Evolutionary conservation across 2,113 vertebrate species (phyloP).

Genomic region (Machaerirhynchus nigripectus): DNA sequence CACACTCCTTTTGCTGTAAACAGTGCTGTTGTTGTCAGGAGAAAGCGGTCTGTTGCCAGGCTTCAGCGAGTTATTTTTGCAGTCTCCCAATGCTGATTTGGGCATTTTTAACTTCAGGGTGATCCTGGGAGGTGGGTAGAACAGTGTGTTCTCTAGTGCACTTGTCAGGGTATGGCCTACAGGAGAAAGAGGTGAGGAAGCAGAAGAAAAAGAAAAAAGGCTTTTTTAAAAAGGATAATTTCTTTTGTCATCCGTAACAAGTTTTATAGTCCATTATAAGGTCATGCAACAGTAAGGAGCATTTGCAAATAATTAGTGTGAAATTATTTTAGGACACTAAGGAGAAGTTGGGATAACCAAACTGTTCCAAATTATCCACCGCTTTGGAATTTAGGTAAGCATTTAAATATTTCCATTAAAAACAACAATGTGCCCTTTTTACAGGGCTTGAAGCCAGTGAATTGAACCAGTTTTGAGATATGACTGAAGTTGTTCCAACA

Average conservation of each 20-base stretch:
- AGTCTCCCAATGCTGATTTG: slow-evolving; percentile 80
- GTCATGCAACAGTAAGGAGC: not conserved
- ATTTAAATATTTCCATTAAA: not conserved
- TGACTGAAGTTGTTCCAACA: slow-evolving; percentile 31
- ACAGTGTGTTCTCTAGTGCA: slow-evolving; percentile 84
- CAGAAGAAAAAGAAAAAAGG: not conserved
- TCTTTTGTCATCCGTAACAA: not conserved
- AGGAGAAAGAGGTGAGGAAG: not conserved
- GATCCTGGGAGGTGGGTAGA: slow-evolving; percentile 89
- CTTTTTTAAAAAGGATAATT: not conserved
- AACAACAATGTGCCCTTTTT: not conserved
- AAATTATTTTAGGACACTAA: not conserved
- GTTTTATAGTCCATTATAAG: not conserved
- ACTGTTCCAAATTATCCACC: not conserved
- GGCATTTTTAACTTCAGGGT: slow-evolving; percentile 98
- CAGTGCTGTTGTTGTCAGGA: slow-evolving; percentile 76
- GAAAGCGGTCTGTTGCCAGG: slow-evolving; percentile 80
- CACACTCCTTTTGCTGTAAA: slow-evolving; percentile 36
- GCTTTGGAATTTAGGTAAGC: not conserved
- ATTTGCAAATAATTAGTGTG: not conserved
- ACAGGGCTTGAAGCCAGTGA: not conserved
- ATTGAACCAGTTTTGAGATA: not conserved
- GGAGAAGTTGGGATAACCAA: not conserved
- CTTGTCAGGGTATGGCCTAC: slow-evolving; percentile 84
- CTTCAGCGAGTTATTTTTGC: slow-evolving; percentile 77